Evolutionary conservation across 2,113 vertebrate genomes (phyloP).

Genomic region (Mesocricetus auratus): DNA sequence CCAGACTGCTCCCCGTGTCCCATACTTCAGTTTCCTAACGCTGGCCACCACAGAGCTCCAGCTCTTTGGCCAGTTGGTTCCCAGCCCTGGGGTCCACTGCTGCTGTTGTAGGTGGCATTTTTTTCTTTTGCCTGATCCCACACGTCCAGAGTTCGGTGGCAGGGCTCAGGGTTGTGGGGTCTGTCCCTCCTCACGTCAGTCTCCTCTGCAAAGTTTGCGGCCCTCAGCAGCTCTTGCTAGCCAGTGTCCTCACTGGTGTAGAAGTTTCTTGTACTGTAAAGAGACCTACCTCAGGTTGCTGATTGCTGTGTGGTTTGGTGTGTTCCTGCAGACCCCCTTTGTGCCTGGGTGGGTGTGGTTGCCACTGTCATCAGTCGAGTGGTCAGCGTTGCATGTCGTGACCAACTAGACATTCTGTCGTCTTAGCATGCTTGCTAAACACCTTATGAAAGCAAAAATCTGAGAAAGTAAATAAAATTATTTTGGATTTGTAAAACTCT

Average conservation of each 20-base stretch:
- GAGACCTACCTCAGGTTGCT: constrained; percentile 91
- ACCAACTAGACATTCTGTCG: constrained; percentile 91
- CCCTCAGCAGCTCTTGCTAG: constrained; percentile 84
- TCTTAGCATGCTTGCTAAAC: constrained; percentile 94
- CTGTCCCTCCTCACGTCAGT: constrained; percentile 77
- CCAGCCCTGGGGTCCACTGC: constrained; percentile 3
- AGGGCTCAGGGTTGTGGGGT: constrained; percentile 67
- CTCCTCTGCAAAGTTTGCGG: constrained; percentile 76
- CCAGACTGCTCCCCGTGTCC: constrained; percentile 56
- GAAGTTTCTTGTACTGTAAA: constrained; percentile 89
- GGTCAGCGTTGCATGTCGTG: constrained; percentile 89
- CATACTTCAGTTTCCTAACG: constrained; percentile 72
- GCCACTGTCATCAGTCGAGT: constrained; percentile 85
- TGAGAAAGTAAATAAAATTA: constrained; percentile 91
- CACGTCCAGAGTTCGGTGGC: constrained; percentile 55
- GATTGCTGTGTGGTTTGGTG: constrained; percentile 83
- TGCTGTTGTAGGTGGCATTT: constrained; percentile 59
- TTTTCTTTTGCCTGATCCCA: constrained; percentile 35
- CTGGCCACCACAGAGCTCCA: constrained; percentile 58
- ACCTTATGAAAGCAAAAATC: constrained; percentile 89
- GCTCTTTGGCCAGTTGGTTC: constrained; percentile 28
- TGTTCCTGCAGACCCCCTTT: constrained; percentile 80
- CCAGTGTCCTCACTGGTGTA: constrained; percentile 88
- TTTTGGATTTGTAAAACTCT: constrained; percentile 89
- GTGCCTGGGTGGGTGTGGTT: constrained; percentile 77